These are phyloP conservation scores for Electrophaes corylata DNA, from an alignment of 2,888 invertebrate species.

Conservation along the genomic window DNA sequence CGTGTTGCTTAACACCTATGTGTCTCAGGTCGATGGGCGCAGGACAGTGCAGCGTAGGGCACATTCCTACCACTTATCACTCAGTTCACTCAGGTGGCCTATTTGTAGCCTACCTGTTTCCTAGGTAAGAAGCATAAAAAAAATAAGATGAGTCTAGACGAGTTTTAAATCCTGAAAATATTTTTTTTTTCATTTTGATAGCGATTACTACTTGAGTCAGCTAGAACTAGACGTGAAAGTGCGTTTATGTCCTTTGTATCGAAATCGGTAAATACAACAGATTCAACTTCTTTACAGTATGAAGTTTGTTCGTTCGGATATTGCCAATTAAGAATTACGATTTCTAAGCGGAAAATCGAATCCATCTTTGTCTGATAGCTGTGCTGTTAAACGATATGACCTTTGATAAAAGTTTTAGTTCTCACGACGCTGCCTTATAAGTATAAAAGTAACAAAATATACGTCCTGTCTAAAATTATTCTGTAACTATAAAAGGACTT, in stretches of 20 bases:
- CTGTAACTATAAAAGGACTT: conserved; percentile 5
- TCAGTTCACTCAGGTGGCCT: too few relatives aligned
- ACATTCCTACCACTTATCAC: too few relatives aligned
- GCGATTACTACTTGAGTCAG: too few relatives aligned
- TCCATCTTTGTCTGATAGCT: conserved; percentile 17
- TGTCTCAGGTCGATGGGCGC: too few relatives aligned
- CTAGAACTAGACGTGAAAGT: background rate
- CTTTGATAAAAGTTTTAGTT: conserved; percentile 20
- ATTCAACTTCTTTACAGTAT: background rate
- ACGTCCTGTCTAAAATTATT: conserved; percentile 19
- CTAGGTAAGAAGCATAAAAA: too few relatives aligned
- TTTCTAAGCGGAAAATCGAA: conserved; percentile 54
- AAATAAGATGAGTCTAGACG: too few relatives aligned
- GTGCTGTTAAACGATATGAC: conserved; percentile 17
- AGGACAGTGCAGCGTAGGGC: too few relatives aligned
- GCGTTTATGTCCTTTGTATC: conserved; percentile 21
- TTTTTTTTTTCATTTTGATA: background rate
- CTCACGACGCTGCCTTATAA: conserved; percentile 16
- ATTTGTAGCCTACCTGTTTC: too few relatives aligned
- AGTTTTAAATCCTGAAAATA: too few relatives aligned
- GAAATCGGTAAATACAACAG: background rate
- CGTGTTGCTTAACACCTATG: too few relatives aligned
- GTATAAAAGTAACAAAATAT: conserved; percentile 19
- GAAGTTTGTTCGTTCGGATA: conserved; percentile 29
- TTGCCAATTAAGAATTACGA: conserved; percentile 38